Percentiles rank a stretch among this genome's conserved stretches.
Evolutionary conservation across 2,113 vertebrate species (phyloP).

Genomic region (Marcusenius ussheri): DNA sequence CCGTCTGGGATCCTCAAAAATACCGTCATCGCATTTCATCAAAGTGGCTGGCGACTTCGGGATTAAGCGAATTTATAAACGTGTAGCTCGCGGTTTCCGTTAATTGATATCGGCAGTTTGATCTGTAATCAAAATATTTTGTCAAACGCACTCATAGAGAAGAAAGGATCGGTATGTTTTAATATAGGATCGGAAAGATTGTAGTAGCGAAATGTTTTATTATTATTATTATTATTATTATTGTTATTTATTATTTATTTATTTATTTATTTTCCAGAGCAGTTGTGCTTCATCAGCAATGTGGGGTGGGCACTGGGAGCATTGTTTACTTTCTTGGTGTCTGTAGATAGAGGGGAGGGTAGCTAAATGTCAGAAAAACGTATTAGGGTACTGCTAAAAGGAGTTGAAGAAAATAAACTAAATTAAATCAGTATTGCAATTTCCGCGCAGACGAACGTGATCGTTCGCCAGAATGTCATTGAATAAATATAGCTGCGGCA

Average conservation of each 20-base stretch:
- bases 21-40: conserved; percentile 9
- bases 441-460: not conserved
- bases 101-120: not conserved
- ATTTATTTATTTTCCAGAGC: not conserved
- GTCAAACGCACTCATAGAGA: not conserved
- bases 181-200: not conserved
- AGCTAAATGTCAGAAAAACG: not conserved
- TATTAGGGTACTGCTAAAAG: not conserved
- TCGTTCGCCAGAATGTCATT: not conserved
- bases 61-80: not conserved
- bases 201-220: not conserved
- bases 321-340: conserved; percentile 5
- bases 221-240: not conserved
- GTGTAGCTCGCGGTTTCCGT: not conserved
- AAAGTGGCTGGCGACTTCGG: not conserved
- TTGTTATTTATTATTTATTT: not conserved
- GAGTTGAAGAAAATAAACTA: not conserved
- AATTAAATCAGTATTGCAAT: not conserved
- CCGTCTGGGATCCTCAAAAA: not conserved
- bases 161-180: not conserved
- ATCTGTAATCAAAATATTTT: not conserved
- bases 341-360: not conserved
- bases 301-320: not conserved
- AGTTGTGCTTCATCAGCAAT: not conserved
- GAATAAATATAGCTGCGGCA: not conserved